phyloP scores from a whole-genome alignment of 1,140 invertebrate species.

The Drosophila hydei region DNA sequence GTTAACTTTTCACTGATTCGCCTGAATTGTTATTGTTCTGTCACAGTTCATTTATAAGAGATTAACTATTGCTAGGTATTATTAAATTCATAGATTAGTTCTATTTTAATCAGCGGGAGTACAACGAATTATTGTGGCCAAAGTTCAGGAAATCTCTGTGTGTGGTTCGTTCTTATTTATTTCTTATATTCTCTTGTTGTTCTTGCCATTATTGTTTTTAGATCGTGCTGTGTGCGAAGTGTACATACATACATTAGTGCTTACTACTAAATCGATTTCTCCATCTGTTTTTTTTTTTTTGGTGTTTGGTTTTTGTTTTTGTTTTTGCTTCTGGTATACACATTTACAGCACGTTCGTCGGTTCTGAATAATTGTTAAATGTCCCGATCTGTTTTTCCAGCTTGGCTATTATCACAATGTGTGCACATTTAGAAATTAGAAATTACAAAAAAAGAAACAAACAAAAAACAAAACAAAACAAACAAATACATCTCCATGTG shows the following conservation, averaged over 20 bases:
- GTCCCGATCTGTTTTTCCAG: conserved; percentile 9
- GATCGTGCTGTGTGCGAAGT: conserved; percentile 7
- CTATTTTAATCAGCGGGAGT: conserved; percentile 22
- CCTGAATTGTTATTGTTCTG: conserved; percentile 19
- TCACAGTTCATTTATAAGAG: conserved; percentile 9
- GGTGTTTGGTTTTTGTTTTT: conserved; percentile 1
- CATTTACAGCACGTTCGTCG: too few species aligned
- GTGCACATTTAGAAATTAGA: conserved; percentile 35
- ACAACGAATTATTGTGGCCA: conserved; percentile 16
- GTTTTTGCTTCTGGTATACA: background rate
- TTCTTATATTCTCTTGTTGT: conserved; percentile 4
- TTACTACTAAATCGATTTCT: conserved; percentile 22
- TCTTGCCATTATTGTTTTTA: conserved; percentile 3
- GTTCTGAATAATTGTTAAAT: background rate
- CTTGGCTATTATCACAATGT: conserved; percentile 48
- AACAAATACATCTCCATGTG: background rate
- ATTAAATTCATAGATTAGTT: conserved; percentile 32
- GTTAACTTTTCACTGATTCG: conserved; percentile 13
- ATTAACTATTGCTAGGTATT: conserved; percentile 35
- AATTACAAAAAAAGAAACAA: conserved; percentile 17
- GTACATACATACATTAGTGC: conserved; percentile 8
- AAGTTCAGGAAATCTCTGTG: conserved; percentile 27
- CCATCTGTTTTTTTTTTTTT: too few species aligned
- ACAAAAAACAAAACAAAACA: background rate
- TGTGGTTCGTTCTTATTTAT: conserved; percentile 25